These are phyloP conservation scores for Blennius ocellaris DNA, from an alignment of 2,113 vertebrate genomes.

Conservation along the genomic window DNA sequence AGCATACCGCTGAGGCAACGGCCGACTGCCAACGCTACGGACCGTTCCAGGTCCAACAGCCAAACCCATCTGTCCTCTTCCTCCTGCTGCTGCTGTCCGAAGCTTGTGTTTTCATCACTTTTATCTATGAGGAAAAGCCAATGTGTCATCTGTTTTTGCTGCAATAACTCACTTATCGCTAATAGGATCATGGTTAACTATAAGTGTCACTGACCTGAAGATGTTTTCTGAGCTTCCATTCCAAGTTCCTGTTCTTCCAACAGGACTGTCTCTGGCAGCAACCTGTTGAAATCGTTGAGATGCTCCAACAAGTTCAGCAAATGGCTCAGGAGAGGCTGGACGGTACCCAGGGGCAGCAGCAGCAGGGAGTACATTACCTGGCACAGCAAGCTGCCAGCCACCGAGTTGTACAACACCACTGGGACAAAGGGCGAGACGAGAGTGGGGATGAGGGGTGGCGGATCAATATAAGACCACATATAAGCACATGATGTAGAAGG, in stretches of 20 bases:
- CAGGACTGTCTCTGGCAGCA: slow-evolving; percentile 78
- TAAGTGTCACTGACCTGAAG: slow-evolving; percentile 51
- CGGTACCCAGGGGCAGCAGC: slow-evolving; percentile 80
- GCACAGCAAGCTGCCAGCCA: slow-evolving; percentile 84
- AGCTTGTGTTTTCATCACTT: slow-evolving; percentile 53
- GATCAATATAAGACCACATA: slow-evolving; percentile 14
- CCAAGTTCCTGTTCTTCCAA: slow-evolving; percentile 81
- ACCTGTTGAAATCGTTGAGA: slow-evolving; percentile 82
- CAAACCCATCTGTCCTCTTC: slow-evolving; percentile 81
- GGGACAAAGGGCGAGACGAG: slow-evolving; percentile 27
- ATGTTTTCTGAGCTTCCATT: slow-evolving; percentile 62
- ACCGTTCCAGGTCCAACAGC: slow-evolving; percentile 85
- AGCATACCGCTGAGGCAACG: slow-evolving; percentile 86
- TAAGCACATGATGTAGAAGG: not conserved
- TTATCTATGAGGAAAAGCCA: slow-evolving; percentile 60
- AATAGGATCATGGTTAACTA: not conserved
- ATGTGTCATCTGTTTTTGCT: not conserved
- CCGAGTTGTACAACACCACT: slow-evolving; percentile 84
- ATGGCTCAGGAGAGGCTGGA: slow-evolving; percentile 82
- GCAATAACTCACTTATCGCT: not conserved
- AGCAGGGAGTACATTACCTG: slow-evolving; percentile 86
- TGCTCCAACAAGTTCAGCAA: slow-evolving; percentile 82
- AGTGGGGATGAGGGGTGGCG: slow-evolving; percentile 7
- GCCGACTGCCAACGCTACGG: slow-evolving; percentile 82
- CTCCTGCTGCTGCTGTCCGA: slow-evolving; percentile 44